Base-by-base conservation (phyloP, 2,797 vertebrate species). In the Syngnathus rostellatus region DNA sequence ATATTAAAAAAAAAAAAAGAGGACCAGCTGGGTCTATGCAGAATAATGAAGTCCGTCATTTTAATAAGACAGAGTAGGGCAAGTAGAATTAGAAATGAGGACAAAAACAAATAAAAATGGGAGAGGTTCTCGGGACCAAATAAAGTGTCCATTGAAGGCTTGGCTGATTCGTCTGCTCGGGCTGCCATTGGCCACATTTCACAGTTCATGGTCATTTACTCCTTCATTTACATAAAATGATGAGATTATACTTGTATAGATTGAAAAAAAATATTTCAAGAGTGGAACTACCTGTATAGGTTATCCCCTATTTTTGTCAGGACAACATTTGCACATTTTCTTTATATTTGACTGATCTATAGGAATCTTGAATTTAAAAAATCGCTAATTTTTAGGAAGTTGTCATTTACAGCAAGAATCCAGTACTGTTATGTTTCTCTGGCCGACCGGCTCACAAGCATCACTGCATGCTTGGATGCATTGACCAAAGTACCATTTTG, bases 31-130 rank as follows among this genome's bases (percentile, higher is more conserved):
- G 80, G 79, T 85, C 81, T 83, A 79, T 81, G 87, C 79, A 80
- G 83, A 83, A 87, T 90, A 90, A 89, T 90, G 85, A 90, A 86
- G 87, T 89, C 87, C 89, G 83, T 75, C 77, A 74, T 86, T 88
- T 80, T 88, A 88, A 89, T 89, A 87, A 86, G 81, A 88, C 79
- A 81, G 75, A 66, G 68, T 43, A 72, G 62, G 73, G 75, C 67
- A 81, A 72, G 67, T 77, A 67, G 63, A 77, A 80, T 76, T 70
- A 75, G 70, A 77, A 76, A 82, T 75, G 69, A 75, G 68, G 51
- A 75, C 31, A 65, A 70, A 71, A 68, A 71, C 71, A 62, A 69
- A 17, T 1, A 81, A 78, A 77, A 72, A 23, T 62, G 66, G 70
- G 48, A 81, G 77, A 64, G 53, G 63, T 63, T 63, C 69, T 78